Conservation (phyloP, 1,140 invertebrate species). For the Plectrocnemia conspersa region DNA sequence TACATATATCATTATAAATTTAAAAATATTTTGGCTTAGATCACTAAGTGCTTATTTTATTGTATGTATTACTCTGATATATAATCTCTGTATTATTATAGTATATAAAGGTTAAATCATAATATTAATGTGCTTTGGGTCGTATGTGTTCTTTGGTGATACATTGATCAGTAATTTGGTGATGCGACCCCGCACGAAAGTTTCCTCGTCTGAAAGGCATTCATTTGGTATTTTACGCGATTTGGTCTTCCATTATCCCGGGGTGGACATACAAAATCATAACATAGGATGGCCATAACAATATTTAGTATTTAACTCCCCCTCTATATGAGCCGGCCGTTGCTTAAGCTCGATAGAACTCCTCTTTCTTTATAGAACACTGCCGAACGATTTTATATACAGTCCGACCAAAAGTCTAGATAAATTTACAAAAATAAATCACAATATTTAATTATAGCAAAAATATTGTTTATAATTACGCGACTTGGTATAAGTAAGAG, state of each 20-base stretch:
- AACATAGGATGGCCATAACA: slow-evolving; percentile 33
- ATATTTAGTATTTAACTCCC: slow-evolving; percentile 35
- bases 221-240: slow-evolving; percentile 20
- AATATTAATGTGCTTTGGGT: too few relatives aligned
- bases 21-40: too few relatives aligned
- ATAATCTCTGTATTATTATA: too few relatives aligned
- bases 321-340: slow-evolving; percentile 25
- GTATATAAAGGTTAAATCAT: too few relatives aligned
- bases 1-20: too few relatives aligned
- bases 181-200: slow-evolving; percentile 1
- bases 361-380: slow-evolving; percentile 20
- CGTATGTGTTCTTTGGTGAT: too few relatives aligned
- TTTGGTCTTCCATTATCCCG: slow-evolving; percentile 26
- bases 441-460: too few relatives aligned
- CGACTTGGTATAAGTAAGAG: too few relatives aligned
- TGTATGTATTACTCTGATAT: too few relatives aligned
- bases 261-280: slow-evolving; percentile 31
- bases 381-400: slow-evolving; percentile 28
- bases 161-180: too few relatives aligned
- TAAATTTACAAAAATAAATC: background rate
- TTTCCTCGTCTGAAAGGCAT: slow-evolving; percentile 2
- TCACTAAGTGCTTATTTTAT: too few relatives aligned
- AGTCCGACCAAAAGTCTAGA: slow-evolving; percentile 9
- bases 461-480: too few relatives aligned
- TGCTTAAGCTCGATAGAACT: slow-evolving; percentile 27